Evolutionary conservation across 2,888 invertebrate species (phyloP).

Genomic region (Scrobipalpa atriplicella): DNA sequence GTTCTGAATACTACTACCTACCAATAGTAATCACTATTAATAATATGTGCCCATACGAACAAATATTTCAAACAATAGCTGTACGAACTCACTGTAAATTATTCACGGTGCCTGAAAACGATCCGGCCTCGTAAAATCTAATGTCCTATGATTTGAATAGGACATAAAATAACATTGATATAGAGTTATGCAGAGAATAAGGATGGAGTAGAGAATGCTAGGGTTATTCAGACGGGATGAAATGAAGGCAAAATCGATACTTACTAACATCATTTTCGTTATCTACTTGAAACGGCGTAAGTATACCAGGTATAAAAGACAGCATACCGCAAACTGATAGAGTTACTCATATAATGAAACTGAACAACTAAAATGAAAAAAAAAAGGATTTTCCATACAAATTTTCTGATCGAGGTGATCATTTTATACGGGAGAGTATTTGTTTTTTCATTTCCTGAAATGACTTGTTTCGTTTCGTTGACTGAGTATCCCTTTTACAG

Average conservation of each 20-base stretch:
- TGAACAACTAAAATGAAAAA: no score
- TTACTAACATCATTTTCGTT: neutral
- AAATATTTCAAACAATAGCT: conserved; percentile 16
- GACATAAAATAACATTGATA: conserved; percentile 35
- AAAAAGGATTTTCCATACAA: no score
- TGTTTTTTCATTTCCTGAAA: no score
- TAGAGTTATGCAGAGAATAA: conserved; percentile 25
- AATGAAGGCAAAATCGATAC: conserved; percentile 6
- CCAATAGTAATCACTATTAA: conserved; percentile 17
- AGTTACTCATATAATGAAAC: no score
- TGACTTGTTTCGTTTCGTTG: no score
- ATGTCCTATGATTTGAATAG: conserved; percentile 34
- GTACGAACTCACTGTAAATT: conserved; percentile 29
- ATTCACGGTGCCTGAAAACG: conserved; percentile 33
- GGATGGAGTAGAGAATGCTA: neutral
- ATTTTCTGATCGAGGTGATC: no score
- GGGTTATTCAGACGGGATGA: neutral
- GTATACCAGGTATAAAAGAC: no score
- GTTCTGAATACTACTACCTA: neutral
- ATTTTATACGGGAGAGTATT: no score
- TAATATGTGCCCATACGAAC: neutral
- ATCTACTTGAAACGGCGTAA: neutral
- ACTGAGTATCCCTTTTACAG: no score
- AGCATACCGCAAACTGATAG: no score
- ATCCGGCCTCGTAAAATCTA: conserved; percentile 38